These are phyloP conservation scores for Pachymerium ferrugineum DNA, from an alignment of 2,888 invertebrate genomes.

Conservation along the genomic window DNA sequence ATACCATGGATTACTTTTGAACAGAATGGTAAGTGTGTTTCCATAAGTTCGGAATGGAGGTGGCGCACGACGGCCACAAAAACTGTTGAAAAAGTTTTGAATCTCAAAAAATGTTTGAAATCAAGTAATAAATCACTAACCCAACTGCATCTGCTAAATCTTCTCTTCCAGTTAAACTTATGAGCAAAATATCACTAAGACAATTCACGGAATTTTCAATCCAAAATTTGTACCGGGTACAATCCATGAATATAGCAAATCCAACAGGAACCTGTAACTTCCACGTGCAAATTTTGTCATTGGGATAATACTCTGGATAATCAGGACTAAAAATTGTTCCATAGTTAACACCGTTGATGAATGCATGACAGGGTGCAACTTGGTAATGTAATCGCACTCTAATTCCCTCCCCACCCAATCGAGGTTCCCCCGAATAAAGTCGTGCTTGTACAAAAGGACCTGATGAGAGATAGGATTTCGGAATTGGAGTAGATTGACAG, in stretches of 20 bases:
- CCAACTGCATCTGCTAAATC: conserved; percentile 20
- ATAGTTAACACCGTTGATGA: neutral
- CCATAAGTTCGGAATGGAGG: neutral
- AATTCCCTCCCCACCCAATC: conserved; percentile 15
- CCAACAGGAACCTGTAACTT: neutral
- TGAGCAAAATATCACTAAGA: conserved; percentile 10
- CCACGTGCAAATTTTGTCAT: conserved; percentile 18
- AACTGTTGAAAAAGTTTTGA: too few species aligned
- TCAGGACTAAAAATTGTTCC: conserved; percentile 5
- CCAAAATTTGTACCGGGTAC: conserved; percentile 25
- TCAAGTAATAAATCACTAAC: neutral
- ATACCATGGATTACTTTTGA: conserved; percentile 29
- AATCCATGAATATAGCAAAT: neutral
- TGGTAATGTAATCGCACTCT: neutral
- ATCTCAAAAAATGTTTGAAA: too few species aligned
- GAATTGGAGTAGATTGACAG: neutral
- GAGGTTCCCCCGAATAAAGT: neutral
- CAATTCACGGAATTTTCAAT: conserved; percentile 28
- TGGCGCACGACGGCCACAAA: conserved; percentile 28
- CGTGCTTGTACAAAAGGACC: neutral
- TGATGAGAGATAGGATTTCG: neutral
- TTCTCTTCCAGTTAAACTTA: conserved; percentile 16
- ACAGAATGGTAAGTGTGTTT: conserved; percentile 20
- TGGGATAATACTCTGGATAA: conserved; percentile 23
- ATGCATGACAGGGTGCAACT: neutral